Conservation (phyloP, 2,888 invertebrate genomes). For the Caenorhabditis auriculariae region DNA sequence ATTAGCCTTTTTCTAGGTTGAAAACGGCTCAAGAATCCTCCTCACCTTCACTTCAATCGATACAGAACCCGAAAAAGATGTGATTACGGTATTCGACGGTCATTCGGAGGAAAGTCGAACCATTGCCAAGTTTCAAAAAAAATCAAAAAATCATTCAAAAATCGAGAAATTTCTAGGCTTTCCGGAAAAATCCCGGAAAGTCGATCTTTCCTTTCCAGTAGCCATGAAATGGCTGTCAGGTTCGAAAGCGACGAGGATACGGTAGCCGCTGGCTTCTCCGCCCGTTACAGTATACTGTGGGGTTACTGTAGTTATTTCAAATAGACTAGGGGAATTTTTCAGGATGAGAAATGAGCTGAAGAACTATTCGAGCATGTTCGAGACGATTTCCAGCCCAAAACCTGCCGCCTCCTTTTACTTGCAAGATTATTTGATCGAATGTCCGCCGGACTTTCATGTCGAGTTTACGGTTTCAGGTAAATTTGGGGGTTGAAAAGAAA, state of each 20-base stretch:
- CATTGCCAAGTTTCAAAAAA: not conserved
- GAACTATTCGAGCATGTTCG: slow-evolving; percentile 10
- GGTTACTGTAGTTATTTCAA: too few relatives aligned
- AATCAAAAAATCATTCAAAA: not conserved
- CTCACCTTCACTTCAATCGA: slow-evolving; percentile 18
- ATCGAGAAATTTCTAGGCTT: slow-evolving; percentile 1
- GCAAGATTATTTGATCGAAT: slow-evolving; percentile 21
- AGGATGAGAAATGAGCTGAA: too few relatives aligned
- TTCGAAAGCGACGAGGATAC: slow-evolving; percentile 17
- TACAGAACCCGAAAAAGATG: slow-evolving; percentile 20
- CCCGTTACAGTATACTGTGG: slow-evolving; percentile 15
- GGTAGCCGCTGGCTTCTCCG: slow-evolving; percentile 5
- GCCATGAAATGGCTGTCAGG: slow-evolving; percentile 11
- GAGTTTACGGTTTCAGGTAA: slow-evolving; percentile 2
- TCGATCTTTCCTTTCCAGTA: slow-evolving; percentile 11
- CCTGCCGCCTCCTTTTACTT: slow-evolving; percentile 17
- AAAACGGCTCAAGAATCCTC: slow-evolving; percentile 17
- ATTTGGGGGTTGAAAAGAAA: too few relatives aligned
- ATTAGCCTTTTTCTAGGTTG: not conserved
- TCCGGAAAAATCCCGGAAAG: slow-evolving; percentile 10
- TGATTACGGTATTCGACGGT: slow-evolving; percentile 19
- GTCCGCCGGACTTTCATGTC: slow-evolving; percentile 11
- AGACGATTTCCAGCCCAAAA: slow-evolving; percentile 21
- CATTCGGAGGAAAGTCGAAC: not conserved
- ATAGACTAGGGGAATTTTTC: too few relatives aligned